A percentile compares a stretch with the other conserved stretches of the same genome.
Conservation (phyloP, 92 coral and sea anemone species). For the Palythoa grandis region DNA sequence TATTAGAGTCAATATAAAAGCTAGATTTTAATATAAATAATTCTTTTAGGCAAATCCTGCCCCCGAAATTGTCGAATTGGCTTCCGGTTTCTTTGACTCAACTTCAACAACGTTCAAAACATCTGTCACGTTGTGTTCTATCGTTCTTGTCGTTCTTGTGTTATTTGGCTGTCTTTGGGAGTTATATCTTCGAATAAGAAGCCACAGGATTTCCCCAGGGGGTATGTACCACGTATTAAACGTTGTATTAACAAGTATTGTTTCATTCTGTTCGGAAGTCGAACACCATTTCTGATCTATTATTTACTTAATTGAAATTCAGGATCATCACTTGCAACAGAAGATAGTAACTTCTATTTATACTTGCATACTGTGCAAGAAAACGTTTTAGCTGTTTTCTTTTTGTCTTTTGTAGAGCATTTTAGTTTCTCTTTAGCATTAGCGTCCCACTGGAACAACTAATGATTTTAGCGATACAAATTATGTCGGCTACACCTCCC, state of each 20-base stretch:
- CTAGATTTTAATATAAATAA: neutral
- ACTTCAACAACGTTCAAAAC: neutral
- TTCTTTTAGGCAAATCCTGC: conserved; percentile 21
- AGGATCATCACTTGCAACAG: too few relatives aligned
- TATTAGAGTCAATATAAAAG: too few relatives aligned
- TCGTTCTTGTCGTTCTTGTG: conserved; percentile 1
- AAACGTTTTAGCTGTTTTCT: neutral
- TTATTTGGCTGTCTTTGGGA: conserved; percentile 40
- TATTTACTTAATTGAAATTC: too few relatives aligned
- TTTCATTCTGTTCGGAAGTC: too few relatives aligned
- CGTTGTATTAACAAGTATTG: neutral
- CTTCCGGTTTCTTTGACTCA: conserved; percentile 24
- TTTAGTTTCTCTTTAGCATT: too few relatives aligned
- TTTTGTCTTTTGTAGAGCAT: too few relatives aligned
- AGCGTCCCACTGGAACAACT: too few relatives aligned
- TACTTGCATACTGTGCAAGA: neutral
- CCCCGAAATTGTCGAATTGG: conserved; percentile 14
- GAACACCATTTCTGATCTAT: too few relatives aligned
- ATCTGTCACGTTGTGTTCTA: neutral
- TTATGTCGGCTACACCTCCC: too few relatives aligned
- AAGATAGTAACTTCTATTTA: too few relatives aligned
- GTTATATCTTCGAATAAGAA: neutral
- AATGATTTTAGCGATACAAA: too few relatives aligned
- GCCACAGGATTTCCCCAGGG: neutral
- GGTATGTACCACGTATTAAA: conserved; percentile 1